Conservation (phyloP, 2,797 vertebrate species). For the Eulemur rubriventer region DNA sequence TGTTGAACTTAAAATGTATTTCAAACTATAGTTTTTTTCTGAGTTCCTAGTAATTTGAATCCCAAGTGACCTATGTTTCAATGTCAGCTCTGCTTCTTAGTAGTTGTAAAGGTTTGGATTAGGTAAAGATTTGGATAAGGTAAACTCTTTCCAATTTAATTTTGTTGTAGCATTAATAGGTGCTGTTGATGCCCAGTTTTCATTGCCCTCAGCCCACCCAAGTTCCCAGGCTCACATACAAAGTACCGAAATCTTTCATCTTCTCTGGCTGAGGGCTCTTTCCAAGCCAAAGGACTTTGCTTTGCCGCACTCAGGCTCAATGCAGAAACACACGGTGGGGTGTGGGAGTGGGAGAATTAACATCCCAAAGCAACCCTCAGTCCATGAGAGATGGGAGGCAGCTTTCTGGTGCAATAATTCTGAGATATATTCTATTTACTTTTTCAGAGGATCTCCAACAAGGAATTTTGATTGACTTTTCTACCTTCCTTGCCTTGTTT, state of each 20-base stretch:
- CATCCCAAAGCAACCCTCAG: neutral
- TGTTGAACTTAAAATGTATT: conserved; percentile 15
- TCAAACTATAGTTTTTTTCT: neutral
- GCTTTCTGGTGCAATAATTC: neutral
- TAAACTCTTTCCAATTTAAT: neutral
- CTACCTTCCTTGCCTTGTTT: neutral
- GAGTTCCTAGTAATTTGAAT: neutral
- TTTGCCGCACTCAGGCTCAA: neutral
- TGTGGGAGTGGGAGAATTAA: neutral
- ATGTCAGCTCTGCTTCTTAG: neutral
- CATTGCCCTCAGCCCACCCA: neutral
- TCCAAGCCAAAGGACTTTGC: neutral
- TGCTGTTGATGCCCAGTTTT: neutral
- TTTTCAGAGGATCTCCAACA: neutral
- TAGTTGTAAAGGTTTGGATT: neutral
- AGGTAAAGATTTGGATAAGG: neutral
- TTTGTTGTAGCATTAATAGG: neutral
- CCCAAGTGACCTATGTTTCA: neutral
- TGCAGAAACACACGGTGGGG: neutral
- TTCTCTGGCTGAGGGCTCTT: neutral
- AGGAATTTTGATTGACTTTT: neutral
- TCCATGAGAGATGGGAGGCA: neutral
- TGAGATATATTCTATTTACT: neutral
- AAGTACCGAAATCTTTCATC: neutral
- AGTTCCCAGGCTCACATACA: neutral